Evolutionary conservation across 2,797 vertebrate genomes (phyloP).

Genomic region (Acipenser ruthenus): DNA sequence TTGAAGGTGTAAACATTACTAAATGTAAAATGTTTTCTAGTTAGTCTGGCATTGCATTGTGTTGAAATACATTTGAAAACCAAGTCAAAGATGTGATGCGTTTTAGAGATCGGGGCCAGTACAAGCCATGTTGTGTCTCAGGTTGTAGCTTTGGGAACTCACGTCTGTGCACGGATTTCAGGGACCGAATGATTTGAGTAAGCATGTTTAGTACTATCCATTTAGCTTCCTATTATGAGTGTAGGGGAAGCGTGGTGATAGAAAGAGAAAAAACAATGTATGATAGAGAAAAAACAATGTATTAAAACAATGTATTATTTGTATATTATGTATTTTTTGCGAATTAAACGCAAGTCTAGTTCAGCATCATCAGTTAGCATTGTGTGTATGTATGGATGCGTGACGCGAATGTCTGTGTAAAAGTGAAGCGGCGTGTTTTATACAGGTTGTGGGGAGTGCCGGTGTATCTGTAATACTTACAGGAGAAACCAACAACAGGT

Average conservation of each 20-base stretch:
- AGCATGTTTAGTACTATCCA: constrained; percentile 20
- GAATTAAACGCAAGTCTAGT: no score
- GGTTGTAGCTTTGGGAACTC: constrained; percentile 9
- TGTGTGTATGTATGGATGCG: constrained; percentile 3
- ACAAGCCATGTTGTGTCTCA: not conserved
- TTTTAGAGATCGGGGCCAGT: not conserved
- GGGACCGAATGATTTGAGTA: constrained; percentile 8
- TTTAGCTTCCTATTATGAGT: not conserved
- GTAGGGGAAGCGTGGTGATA: no score
- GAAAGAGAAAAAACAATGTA: no score
- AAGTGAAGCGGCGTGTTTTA: no score
- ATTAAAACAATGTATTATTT: no score
- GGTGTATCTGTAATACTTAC: constrained; percentile 15
- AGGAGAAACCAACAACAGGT: constrained; percentile 22
- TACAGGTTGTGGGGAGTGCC: not conserved
- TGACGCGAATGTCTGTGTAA: not conserved
- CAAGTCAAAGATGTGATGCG: not conserved
- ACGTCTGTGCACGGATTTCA: constrained; percentile 4
- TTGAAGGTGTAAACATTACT: no score
- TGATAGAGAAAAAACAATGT: no score
- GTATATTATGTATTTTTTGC: no score
- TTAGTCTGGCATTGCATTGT: no score
- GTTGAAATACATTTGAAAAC: not conserved
- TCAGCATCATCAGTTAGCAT: not conserved
- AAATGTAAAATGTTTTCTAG: no score